Conservation (phyloP, 2,113 vertebrate genomes). For the Ptychochromis oligacanthus region DNA sequence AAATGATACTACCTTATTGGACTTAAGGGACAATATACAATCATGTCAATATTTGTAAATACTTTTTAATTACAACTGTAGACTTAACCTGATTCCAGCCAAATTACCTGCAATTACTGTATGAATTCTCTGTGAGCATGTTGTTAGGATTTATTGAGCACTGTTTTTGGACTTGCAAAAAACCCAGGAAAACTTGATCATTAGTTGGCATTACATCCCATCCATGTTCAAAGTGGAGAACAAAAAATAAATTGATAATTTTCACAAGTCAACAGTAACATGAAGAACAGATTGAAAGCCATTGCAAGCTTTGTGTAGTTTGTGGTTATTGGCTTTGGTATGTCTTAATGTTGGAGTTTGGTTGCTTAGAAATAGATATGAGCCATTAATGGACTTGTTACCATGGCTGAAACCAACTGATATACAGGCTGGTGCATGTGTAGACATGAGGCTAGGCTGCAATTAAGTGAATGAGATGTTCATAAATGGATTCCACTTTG, state of each 20-base stretch:
- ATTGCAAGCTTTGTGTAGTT: not conserved
- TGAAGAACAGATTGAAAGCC: conserved; percentile 17
- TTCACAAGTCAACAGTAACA: conserved; percentile 13
- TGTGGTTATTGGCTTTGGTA: not conserved
- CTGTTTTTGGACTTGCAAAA: conserved; percentile 1
- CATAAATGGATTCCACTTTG: conserved; percentile 29
- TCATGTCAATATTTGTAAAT: conserved; percentile 16
- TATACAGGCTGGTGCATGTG: not conserved
- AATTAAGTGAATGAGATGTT: conserved; percentile 31
- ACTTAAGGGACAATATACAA: not conserved
- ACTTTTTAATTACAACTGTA: not conserved
- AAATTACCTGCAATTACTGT: conserved; percentile 8
- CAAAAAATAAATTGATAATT: not conserved
- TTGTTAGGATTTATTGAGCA: conserved; percentile 18
- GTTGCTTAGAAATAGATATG: not conserved
- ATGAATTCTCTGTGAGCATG: conserved; percentile 9
- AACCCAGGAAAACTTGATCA: not conserved
- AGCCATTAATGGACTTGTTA: not conserved
- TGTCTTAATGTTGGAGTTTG: conserved; percentile 21
- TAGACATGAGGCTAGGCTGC: conserved; percentile 7
- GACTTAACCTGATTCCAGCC: conserved; percentile 4
- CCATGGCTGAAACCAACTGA: not conserved
- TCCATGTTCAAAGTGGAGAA: not conserved
- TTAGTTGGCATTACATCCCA: not conserved
- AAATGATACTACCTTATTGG: not conserved